Base-by-base conservation (phyloP, 2,888 invertebrate species). In the Plebejus melissa region DNA sequence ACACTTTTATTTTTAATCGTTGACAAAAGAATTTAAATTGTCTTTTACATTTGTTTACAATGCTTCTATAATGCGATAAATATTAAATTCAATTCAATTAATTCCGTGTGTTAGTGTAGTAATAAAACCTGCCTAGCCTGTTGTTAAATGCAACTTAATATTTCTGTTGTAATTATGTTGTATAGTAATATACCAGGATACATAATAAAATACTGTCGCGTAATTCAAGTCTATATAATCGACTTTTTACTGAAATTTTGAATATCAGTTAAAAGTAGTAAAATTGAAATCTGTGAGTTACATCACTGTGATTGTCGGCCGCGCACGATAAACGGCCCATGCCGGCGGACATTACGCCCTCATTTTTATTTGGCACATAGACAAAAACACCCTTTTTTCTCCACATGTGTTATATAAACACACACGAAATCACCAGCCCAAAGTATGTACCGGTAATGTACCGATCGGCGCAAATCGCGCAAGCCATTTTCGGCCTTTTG, bases 301-400 rank as follows among this genome's bases (percentile, higher is more conserved):
- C 83, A 80, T 76, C 79, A 72, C 74, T 79, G 85, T 84, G 81
- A 69, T 79, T 77, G 71, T 76, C 77, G 76, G 80, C 80, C 78
- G 77, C 81, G 80, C 81, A 81, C 90, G 90, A 91, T 92, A 91
- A 91, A 89, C 90, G 90, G 83, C 84, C 86, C 86, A 84, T 86
- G 85, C 89, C 84, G 86, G 88, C 88, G 93, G 90, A 91, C 91
- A 93, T 93, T 91, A 92, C 90, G 90, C 84, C 87, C 92, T 92
- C 93, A 92, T 93, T 93, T 93, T 93, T 93, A 92, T 92, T 93
- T 91, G 90, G 90, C 90, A 93, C 91, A 93, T 93, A 92, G 92
- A 91, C 90, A 90, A 93, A 91, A 91, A 89, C 89, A 88, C 88
- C 90, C 90, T 89, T 91, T 92, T 89, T 91, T 88, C 86, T 85